Evolutionary conservation across 2,888 invertebrate species (phyloP).

Genomic region (Meandrusa payeni): DNA sequence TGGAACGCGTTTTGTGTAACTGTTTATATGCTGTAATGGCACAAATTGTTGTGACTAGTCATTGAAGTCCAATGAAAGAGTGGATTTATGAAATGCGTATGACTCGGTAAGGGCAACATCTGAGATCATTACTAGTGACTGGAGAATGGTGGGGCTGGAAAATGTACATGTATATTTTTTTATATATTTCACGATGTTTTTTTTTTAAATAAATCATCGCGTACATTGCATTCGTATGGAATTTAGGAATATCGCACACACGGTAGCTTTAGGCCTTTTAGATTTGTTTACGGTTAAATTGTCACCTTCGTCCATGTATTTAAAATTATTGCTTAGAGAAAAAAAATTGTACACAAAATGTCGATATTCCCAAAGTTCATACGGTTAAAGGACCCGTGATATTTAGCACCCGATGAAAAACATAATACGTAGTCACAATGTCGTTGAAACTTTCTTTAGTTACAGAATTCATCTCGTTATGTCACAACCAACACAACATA

Average conservation of each 20-base stretch:
- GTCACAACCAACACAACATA: slow-evolving; percentile 48
- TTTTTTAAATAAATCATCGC: slow-evolving; percentile 23
- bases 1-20: slow-evolving; percentile 14
- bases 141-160: slow-evolving; percentile 11
- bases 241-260: slow-evolving; percentile 54
- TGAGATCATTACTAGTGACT: slow-evolving; percentile 67
- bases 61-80: slow-evolving; percentile 16
- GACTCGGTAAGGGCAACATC: slow-evolving; percentile 68
- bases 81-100: slow-evolving; percentile 52
- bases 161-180: slow-evolving; percentile 13
- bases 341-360: slow-evolving; percentile 47
- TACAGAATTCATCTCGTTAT: background rate
- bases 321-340: slow-evolving; percentile 30
- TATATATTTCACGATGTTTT: slow-evolving; percentile 9
- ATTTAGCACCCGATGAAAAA: slow-evolving; percentile 52
- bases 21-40: slow-evolving; percentile 42
- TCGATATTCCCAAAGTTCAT: slow-evolving; percentile 48
- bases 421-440: slow-evolving; percentile 32
- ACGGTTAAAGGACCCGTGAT: slow-evolving; percentile 34
- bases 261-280: slow-evolving; percentile 42
- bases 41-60: slow-evolving; percentile 54
- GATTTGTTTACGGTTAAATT: background rate
- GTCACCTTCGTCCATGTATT: background rate
- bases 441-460: slow-evolving; percentile 9
- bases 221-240: slow-evolving; percentile 26